These are phyloP conservation scores for Sinelater perroti DNA, from an alignment of 2,888 invertebrate species.

Conservation along the genomic window DNA sequence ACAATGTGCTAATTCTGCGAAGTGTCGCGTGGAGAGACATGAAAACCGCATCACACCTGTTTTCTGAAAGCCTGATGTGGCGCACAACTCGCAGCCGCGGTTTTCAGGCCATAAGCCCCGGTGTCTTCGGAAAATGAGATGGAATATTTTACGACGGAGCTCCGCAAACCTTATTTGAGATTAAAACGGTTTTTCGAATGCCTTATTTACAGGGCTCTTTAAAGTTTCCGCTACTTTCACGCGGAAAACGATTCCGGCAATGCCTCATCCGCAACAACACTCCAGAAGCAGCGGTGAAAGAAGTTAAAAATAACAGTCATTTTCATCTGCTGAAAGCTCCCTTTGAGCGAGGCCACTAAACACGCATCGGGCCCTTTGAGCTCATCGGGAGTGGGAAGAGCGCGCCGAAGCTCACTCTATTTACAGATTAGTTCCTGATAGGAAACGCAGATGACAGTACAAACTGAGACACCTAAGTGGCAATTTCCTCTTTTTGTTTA, in stretches of 20 bases:
- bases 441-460: conserved; percentile 50
- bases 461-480: conserved; percentile 52
- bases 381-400: conserved; percentile 41
- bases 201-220: too few relatives aligned
- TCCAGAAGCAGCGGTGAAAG: conserved; percentile 14
- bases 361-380: conserved; percentile 46
- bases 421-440: conserved; percentile 57
- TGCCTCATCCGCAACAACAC: not conserved
- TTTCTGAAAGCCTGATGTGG: too few relatives aligned
- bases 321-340: conserved; percentile 28
- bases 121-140: too few relatives aligned
- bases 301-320: conserved; percentile 32
- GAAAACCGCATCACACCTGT: too few relatives aligned
- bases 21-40: too few relatives aligned
- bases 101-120: too few relatives aligned
- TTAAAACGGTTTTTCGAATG: too few relatives aligned
- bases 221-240: too few relatives aligned
- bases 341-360: conserved; percentile 26
- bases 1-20: too few relatives aligned
- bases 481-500: conserved; percentile 56
- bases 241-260: not conserved
- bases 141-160: too few relatives aligned
- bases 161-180: too few relatives aligned
- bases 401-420: conserved; percentile 47
- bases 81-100: too few relatives aligned